A percentile compares a stretch with the other conserved stretches of the same genome.
Conservation (phyloP, 2,797 vertebrate genomes). For the Macroramphosus scolopax region DNA sequence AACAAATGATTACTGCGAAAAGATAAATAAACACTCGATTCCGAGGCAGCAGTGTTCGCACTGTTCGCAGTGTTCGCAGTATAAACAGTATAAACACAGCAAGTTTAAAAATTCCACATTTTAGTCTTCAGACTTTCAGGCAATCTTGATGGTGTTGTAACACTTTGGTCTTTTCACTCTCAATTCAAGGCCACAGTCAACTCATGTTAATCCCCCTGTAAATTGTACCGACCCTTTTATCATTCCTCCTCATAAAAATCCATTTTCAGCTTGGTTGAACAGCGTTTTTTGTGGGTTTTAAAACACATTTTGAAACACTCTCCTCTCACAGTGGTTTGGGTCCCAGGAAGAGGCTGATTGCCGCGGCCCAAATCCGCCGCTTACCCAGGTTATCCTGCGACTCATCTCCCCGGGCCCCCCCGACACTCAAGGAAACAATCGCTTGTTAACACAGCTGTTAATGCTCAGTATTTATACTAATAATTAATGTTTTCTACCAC, state of each 20-base stretch:
- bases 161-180: conserved; percentile 24
- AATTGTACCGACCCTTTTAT: conserved; percentile 28
- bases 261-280: conserved; percentile 44
- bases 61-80: too few species aligned
- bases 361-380: conserved; percentile 37
- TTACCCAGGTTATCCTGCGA: conserved; percentile 42
- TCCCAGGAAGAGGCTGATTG: conserved; percentile 67
- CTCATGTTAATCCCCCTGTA: conserved; percentile 44
- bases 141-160: conserved; percentile 12
- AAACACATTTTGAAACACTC: conserved; percentile 48
- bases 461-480: conserved; percentile 31
- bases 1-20: too few species aligned
- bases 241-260: conserved; percentile 41
- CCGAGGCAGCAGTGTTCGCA: background rate
- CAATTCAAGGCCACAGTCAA: too few species aligned
- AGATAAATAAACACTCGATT: background rate
- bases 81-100: background rate
- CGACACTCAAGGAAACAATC: conserved; percentile 28
- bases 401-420: conserved; percentile 48
- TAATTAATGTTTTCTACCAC: conserved; percentile 36
- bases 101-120: conserved; percentile 5
- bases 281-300: conserved; percentile 39
- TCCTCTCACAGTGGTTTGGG: conserved; percentile 57
- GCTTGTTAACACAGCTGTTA: conserved; percentile 43
- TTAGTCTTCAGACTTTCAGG: conserved; percentile 10